Evolutionary conservation across 64 coral and sea anemone species (phyloP).

Genomic region (Actinia equina): DNA sequence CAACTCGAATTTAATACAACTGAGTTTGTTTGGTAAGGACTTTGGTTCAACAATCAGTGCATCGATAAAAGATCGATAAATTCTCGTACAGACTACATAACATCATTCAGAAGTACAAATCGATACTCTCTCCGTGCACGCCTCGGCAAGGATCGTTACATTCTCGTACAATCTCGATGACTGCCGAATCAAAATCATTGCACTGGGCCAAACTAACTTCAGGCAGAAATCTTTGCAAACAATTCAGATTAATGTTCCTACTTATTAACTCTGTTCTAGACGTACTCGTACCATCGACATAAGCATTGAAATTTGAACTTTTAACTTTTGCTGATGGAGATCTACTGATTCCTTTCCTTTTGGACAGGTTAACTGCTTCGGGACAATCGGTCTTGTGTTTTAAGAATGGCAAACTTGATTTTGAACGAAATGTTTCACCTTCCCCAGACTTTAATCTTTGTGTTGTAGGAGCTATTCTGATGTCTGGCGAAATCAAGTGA

Average conservation of each 20-base stretch:
- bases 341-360: neutral
- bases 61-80: neutral
- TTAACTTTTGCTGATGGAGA: neutral
- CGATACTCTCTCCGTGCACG: neutral
- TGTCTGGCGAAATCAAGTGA: neutral
- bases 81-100: neutral
- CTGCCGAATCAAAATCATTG: constrained; percentile 31
- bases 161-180: constrained; percentile 38
- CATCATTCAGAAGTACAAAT: neutral
- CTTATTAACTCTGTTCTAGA: too few species aligned
- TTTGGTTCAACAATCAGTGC: too few species aligned
- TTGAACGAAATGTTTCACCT: neutral
- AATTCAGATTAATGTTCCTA: neutral
- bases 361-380: neutral
- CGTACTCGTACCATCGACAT: neutral
- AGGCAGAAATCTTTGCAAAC: constrained; percentile 9
- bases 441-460: neutral
- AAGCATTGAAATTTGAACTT: neutral
- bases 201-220: neutral
- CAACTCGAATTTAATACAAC: too few species aligned
- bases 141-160: constrained; percentile 35
- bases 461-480: neutral
- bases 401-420: neutral
- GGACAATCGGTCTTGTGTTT: neutral
- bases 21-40: too few species aligned